Evolutionary conservation across 2,113 vertebrate genomes (phyloP).

Genomic region (Phylloscopus trochilus): DNA sequence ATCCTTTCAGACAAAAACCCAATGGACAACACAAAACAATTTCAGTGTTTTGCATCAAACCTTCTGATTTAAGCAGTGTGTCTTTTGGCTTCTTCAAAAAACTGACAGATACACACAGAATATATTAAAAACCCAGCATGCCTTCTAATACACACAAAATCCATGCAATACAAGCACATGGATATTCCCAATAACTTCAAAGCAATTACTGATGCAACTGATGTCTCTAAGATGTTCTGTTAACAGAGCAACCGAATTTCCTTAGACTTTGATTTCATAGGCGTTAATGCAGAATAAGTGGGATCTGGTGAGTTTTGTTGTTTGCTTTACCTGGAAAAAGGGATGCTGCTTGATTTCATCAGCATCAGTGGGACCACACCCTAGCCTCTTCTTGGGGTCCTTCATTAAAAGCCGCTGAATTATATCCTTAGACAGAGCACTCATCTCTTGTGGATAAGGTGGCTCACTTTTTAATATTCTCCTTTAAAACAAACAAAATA

Average conservation of each 20-base stretch:
- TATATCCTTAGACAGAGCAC: slow-evolving; percentile 87
- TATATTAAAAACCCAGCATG: neutral
- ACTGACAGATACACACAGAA: neutral
- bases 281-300: neutral
- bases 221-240: neutral
- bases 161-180: neutral
- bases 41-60: neutral
- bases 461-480: slow-evolving; percentile 96
- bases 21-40: neutral
- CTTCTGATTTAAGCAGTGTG: neutral
- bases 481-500: slow-evolving; percentile 70
- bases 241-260: neutral
- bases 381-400: slow-evolving; percentile 93
- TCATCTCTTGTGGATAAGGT: slow-evolving; percentile 93
- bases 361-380: slow-evolving; percentile 85
- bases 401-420: slow-evolving; percentile 90
- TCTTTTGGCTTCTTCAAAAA: neutral
- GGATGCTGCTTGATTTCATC: slow-evolving; percentile 92
- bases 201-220: neutral
- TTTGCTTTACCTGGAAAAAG: slow-evolving; percentile 89
- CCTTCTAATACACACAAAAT: neutral
- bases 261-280: neutral
- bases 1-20: neutral
- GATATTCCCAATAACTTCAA: neutral
- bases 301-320: neutral